These are phyloP conservation scores for Hoplodrina blanda DNA, from an alignment of 2,888 invertebrate species.

Conservation along the genomic window DNA sequence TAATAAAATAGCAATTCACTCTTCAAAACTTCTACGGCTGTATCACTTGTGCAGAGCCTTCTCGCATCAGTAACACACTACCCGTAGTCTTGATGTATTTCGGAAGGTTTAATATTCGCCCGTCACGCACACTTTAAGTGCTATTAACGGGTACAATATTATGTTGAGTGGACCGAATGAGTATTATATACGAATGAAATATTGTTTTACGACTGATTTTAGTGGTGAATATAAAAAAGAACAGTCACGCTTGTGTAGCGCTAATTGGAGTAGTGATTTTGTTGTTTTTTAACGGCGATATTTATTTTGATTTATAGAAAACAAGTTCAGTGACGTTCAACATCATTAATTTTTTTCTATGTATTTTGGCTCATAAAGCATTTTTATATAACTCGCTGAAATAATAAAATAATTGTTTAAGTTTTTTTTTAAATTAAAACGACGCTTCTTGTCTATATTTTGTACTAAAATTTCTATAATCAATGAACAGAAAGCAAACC, in stretches of 20 bases:
- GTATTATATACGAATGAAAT: slow-evolving; percentile 46
- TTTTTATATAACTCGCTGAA: too few relatives aligned
- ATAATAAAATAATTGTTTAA: too few relatives aligned
- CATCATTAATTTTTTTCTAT: background rate
- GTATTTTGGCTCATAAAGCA: too few relatives aligned
- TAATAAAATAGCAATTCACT: too few relatives aligned
- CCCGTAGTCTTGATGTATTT: background rate
- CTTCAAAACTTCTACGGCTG: background rate
- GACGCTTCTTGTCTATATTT: background rate
- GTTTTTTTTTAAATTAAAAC: background rate
- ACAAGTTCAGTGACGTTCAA: background rate
- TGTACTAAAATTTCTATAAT: background rate
- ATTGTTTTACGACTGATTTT: slow-evolving; percentile 39
- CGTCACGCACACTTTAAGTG: slow-evolving; percentile 60
- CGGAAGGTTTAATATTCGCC: slow-evolving; percentile 29
- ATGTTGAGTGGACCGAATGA: slow-evolving; percentile 42
- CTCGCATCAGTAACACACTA: background rate
- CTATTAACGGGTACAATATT: slow-evolving; percentile 55
- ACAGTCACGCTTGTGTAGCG: slow-evolving; percentile 31
- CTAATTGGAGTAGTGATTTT: slow-evolving; percentile 38
- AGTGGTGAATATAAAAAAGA: slow-evolving; percentile 39
- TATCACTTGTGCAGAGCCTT: background rate
- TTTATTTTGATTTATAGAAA: slow-evolving; percentile 45
- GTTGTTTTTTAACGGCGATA: slow-evolving; percentile 22
- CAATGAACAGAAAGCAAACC: background rate